These are phyloP conservation scores for Laupala kohalensis DNA, from an alignment of 1,140 invertebrate genomes.

Conservation along the genomic window DNA sequence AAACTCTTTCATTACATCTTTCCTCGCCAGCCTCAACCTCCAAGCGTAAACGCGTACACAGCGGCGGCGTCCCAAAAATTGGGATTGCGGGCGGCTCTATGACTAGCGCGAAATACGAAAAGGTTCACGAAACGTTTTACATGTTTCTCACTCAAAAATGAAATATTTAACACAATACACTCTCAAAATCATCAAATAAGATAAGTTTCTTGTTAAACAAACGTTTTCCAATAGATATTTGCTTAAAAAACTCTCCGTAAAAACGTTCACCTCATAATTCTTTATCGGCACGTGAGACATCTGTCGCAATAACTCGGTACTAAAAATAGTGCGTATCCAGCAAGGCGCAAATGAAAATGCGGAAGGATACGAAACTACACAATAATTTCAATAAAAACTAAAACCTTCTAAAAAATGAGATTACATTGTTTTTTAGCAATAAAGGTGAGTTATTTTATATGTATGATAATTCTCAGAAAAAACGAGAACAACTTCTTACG, in stretches of 20 bases:
- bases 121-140: slow-evolving; percentile 3
- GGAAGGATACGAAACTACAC: slow-evolving; percentile 12
- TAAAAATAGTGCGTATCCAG: slow-evolving; percentile 13
- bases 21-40: slow-evolving; percentile 2
- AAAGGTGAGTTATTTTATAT: background rate
- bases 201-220: background rate
- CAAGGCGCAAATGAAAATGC: slow-evolving; percentile 13
- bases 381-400: slow-evolving; percentile 9
- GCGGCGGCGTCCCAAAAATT: slow-evolving; percentile 5
- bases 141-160: background rate
- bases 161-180: background rate
- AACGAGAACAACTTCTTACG: background rate
- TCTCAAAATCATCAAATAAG: background rate
- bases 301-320: slow-evolving; percentile 12
- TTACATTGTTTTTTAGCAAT: background rate
- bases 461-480: background rate
- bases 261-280: slow-evolving; percentile 8
- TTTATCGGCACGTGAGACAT: slow-evolving; percentile 13
- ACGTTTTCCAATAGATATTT: background rate
- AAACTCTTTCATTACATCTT: slow-evolving; percentile 1
- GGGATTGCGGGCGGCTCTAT: slow-evolving; percentile 5
- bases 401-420: background rate
- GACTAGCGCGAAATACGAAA: slow-evolving; percentile 11
- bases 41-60: slow-evolving; percentile 7
- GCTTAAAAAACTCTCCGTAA: slow-evolving; percentile 3